Conservation (phyloP, 2,797 vertebrate genomes). For the Natrix natrix region DNA sequence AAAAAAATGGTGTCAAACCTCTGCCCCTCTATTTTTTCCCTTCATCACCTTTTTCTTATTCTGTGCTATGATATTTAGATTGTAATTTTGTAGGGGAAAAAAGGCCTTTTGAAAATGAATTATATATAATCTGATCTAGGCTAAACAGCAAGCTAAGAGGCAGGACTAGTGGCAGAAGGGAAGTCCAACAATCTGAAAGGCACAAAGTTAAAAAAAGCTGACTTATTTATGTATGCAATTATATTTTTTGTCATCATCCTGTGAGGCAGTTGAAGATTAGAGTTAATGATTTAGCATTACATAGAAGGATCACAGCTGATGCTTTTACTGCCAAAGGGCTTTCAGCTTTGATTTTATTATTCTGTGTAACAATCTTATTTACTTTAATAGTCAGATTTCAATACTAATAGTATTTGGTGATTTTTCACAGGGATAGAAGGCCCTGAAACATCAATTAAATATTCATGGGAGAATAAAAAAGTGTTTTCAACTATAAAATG, state of each 20-base stretch:
- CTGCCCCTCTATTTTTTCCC: background rate
- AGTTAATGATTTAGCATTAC: background rate
- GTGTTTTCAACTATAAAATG: background rate
- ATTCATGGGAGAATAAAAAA: background rate
- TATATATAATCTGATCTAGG: background rate
- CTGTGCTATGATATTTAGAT: background rate
- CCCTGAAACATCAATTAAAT: background rate
- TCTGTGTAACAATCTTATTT: background rate
- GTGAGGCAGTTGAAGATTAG: background rate
- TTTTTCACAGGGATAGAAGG: background rate
- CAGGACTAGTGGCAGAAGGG: background rate
- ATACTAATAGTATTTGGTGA: background rate
- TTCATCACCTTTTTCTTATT: background rate
- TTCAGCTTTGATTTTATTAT: background rate
- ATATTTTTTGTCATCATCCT: background rate
- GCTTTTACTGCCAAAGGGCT: background rate
- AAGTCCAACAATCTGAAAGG: background rate
- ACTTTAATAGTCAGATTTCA: background rate
- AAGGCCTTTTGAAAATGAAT: background rate
- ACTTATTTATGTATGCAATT: background rate
- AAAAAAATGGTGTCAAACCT: background rate
- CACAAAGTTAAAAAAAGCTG: background rate
- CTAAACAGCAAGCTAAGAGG: background rate
- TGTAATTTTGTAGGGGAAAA: background rate
- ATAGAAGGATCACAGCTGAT: background rate